Percentiles rank a stretch among this genome's conserved stretches.
phyloP scores from a whole-genome alignment of 2,888 invertebrate genomes.

The Scaptomyza caliginosa region DNA sequence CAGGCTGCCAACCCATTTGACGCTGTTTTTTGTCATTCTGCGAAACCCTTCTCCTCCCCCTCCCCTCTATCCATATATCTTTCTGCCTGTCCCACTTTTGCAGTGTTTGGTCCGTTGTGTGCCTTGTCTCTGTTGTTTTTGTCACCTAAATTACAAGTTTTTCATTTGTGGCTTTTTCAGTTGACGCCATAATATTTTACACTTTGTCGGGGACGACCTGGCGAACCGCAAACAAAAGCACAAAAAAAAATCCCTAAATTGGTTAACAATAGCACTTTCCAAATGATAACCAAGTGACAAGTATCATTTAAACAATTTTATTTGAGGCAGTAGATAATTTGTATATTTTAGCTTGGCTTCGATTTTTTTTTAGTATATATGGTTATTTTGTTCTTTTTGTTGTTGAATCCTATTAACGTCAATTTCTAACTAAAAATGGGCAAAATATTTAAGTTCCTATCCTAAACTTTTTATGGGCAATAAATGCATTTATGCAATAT shows the following conservation, averaged over 20 bases:
- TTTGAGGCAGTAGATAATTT: not conserved
- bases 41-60: not conserved
- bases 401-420: no score
- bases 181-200: slow-evolving; percentile 66
- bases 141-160: slow-evolving; percentile 75
- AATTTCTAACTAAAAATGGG: no score
- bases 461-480: no score
- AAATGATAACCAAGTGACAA: slow-evolving; percentile 26
- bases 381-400: no score
- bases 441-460: no score
- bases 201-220: slow-evolving; percentile 31
- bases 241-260: slow-evolving; percentile 17
- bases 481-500: no score
- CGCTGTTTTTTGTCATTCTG: slow-evolving; percentile 62
- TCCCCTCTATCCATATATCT: no score
- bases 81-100: slow-evolving; percentile 4
- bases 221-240: slow-evolving; percentile 26
- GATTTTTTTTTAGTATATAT: no score
- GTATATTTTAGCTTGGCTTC: no score
- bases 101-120: slow-evolving; percentile 24
- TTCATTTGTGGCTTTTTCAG: slow-evolving; percentile 64
- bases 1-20: slow-evolving; percentile 57
- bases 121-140: slow-evolving; percentile 65
- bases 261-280: slow-evolving; percentile 36
- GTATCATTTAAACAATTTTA: slow-evolving; percentile 1